phyloP scores from a whole-genome alignment of 2,888 invertebrate genomes.

The Linnaemya vulpina region DNA sequence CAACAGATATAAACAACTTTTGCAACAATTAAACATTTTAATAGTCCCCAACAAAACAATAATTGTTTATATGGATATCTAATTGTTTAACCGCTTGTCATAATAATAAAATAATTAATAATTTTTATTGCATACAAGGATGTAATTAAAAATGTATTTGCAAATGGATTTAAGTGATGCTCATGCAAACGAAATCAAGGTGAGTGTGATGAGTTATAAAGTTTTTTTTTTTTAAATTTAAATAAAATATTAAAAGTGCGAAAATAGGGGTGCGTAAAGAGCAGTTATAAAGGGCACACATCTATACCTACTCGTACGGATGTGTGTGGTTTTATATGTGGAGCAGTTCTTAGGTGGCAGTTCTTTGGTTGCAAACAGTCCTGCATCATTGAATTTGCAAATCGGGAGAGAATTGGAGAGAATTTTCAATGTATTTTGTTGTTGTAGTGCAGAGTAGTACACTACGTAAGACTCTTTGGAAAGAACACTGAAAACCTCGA shows the following conservation, averaged over 20 bases:
- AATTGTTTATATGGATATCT: constrained; percentile 16
- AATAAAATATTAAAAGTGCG: constrained; percentile 1
- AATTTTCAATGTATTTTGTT: too few relatives aligned
- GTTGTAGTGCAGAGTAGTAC: too few relatives aligned
- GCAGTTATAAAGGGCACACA: too few relatives aligned
- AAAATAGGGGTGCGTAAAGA: not conserved
- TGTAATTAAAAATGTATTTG: constrained; percentile 72
- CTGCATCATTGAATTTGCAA: too few relatives aligned
- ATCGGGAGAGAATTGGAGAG: too few relatives aligned
- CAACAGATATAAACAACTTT: not conserved
- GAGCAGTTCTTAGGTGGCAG: too few relatives aligned
- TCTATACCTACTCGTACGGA: too few relatives aligned
- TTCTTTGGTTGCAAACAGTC: too few relatives aligned
- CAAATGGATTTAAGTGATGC: constrained; percentile 73
- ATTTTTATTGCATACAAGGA: constrained; percentile 48
- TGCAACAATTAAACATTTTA: constrained; percentile 17
- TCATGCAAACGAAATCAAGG: constrained; percentile 73
- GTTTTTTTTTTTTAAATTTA: not conserved
- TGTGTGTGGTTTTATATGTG: too few relatives aligned
- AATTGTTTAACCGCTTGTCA: constrained; percentile 33
- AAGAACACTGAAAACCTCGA: too few relatives aligned
- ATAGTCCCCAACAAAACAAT: not conserved
- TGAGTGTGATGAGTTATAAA: constrained; percentile 45
- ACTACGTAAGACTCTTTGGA: too few relatives aligned
- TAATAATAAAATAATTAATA: constrained; percentile 40